A percentile compares a stretch with the other conserved stretches of the same genome.
Evolutionary conservation across 2,888 invertebrate genomes (phyloP).

Genomic region (Agonopterix arenella): DNA sequence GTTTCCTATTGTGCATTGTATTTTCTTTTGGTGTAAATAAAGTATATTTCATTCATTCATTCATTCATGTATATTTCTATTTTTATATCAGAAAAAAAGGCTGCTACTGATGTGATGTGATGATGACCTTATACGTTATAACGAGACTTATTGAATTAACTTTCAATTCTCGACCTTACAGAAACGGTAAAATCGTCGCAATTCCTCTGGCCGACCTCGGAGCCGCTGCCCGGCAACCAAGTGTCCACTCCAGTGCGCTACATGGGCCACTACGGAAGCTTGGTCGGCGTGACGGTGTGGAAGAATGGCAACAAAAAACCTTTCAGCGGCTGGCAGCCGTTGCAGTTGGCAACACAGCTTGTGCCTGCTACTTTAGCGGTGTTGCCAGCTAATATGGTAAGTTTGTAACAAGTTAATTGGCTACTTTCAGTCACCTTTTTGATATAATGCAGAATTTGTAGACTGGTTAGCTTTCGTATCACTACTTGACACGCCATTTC

Average conservation of each 20-base stretch:
- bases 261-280: conserved; percentile 83
- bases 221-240: conserved; percentile 78
- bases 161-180: conserved; percentile 40
- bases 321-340: conserved; percentile 88
- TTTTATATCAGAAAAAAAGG: too few relatives aligned
- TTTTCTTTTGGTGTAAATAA: too few relatives aligned
- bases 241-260: conserved; percentile 79
- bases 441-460: too few relatives aligned
- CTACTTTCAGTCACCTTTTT: too few relatives aligned
- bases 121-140: too few relatives aligned
- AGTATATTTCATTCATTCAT: too few relatives aligned
- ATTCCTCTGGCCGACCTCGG: conserved; percentile 81
- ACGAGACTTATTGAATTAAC: too few relatives aligned
- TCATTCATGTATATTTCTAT: too few relatives aligned
- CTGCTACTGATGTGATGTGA: too few relatives aligned
- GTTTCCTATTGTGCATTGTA: too few relatives aligned
- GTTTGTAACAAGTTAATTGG: conserved; percentile 6
- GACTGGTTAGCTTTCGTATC: too few relatives aligned
- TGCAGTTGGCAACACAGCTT: conserved; percentile 92
- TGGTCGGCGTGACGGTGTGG: conserved; percentile 82
- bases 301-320: conserved; percentile 71
- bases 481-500: too few relatives aligned
- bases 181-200: conserved; percentile 84
- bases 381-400: conserved; percentile 79
- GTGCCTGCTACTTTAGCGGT: conserved; percentile 90